Evolutionary conservation across 2,888 invertebrate species (phyloP), one percentile per base, ranked within the genome.

Genomic region (Dryocosmus kuriphilus): DNA sequence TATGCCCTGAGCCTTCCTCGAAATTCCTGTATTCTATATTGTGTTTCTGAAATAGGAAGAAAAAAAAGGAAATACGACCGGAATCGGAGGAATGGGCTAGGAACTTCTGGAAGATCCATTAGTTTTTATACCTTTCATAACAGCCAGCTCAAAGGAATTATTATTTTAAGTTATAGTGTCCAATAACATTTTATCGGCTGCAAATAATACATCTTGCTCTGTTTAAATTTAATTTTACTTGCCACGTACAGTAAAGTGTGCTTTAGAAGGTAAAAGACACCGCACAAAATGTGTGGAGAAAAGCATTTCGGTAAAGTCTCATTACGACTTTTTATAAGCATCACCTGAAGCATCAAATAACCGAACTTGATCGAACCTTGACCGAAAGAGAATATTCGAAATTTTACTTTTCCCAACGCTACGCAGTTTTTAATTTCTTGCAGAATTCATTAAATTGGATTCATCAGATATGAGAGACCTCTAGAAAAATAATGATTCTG

Each of bases 71-170:
- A 65, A 63, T 35, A 63, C 5, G 51, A 1, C n/a, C 35, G 22
- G 35, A 63, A 63, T 35, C 22, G 35, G 32, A 35, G 35, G 62
- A 63, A 63, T 35, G 32, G 32, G 14, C 63, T 35, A 11, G 63
- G 38, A 65, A 38, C 65, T 65, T 41, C 22, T 65, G 3, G 16
- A 65, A 38, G 14, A 41, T 24, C 24, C 65, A 65, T 65, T 65
- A 65, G 24, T 38, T 65, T 65, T 65, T 24, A 65, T 65, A 24
- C 14, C 24, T 35, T 35, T 38, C 35, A 65, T 65, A 65, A 41
- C 38, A 65, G 22, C 65, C 24, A 38, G 22, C 65, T 65, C 38
- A 24, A 41, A 38, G 65, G 41, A 63, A 11, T 63, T 32, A 35
- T 35, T 63, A 63, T 35, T 22, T 35, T n/a, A 35, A 63, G 32